Evolutionary conservation across 2,113 vertebrate genomes (phyloP), one percentile per base, ranked within the genome.

Genomic region (Tamias sibiricus): DNA sequence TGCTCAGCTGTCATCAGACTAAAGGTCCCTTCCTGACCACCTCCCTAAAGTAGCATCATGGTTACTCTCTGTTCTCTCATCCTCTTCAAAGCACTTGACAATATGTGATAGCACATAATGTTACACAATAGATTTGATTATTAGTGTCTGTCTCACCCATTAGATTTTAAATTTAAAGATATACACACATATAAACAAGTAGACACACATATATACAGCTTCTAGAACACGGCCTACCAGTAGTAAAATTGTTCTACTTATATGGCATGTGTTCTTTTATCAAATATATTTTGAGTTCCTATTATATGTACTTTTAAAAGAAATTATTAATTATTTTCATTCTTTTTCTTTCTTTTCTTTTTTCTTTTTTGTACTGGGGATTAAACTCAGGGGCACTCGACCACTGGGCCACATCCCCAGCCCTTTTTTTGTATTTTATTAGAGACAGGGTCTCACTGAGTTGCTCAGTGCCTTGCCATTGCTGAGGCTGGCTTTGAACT

Each of bases 61-160:
- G 11, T 52, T 47, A 57, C 5, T 79, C 84, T 79, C 80, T 72
- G 4, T 49, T 30, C 69, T 37, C 52, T 72, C 28, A 66, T 37
- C 35, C n/a, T 79, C 75, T 86, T 44, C 16, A 79, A 88, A 74
- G 66, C 66, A 87, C 28, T 77, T 49, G 76, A 75, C 28, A 69
- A 44, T 84, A 49, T 42, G 59, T 22, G 12, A 35, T 75, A 54
- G 32, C 76, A 59, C 16, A 20, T 52, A 42, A 90, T 79, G 52
- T 40, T 52, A 85, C 22, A 59, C n/a, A 76, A 75, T 14, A 94
- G 26, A 66, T 49, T 35, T 57, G 5, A 76, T 84, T 84, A 74
- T 64, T 86, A 59, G 88, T 66, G 89, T 85, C 42, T 92, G 17
- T 74, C 40, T 94, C 52, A 92, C 40, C 59, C 47, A 96, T 68